A percentile compares a stretch with the other conserved stretches of the same genome.
These are phyloP conservation scores for Zaprionus ornatus DNA, from an alignment of 1,140 invertebrate species.

Conservation along the genomic window DNA sequence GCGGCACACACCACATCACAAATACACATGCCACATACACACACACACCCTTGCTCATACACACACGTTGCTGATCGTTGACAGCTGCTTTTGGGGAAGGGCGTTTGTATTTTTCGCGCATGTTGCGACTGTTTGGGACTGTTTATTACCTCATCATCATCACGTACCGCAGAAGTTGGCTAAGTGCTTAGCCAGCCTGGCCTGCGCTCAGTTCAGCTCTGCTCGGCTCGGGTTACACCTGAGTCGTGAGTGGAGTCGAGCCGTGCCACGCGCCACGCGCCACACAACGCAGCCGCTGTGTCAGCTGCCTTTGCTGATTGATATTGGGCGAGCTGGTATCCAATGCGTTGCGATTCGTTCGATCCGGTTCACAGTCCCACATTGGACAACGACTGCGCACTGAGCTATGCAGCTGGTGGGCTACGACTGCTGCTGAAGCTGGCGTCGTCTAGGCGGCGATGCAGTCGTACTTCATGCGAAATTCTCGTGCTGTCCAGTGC, in stretches of 20 bases:
- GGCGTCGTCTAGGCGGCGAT: constrained; percentile 59
- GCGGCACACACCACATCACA: constrained; percentile 15
- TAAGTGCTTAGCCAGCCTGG: constrained; percentile 13
- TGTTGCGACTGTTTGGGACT: constrained; percentile 51
- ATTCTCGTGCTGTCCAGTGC: constrained; percentile 47
- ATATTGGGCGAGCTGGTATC: constrained; percentile 66
- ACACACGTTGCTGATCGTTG: constrained; percentile 24
- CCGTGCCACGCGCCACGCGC: constrained; percentile 35
- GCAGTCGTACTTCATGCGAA: constrained; percentile 62
- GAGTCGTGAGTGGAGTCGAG: constrained; percentile 22
- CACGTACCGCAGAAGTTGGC: constrained; percentile 68
- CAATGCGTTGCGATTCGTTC: constrained; percentile 10
- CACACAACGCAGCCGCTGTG: constrained; percentile 47
- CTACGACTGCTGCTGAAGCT: constrained; percentile 7
- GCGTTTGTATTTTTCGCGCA: constrained; percentile 11
- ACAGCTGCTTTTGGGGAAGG: constrained; percentile 60
- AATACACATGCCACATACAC: not conserved
- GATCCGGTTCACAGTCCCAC: constrained; percentile 25
- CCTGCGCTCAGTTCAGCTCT: not conserved
- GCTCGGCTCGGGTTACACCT: constrained; percentile 59
- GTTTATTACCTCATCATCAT: constrained; percentile 73
- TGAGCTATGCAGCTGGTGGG: constrained; percentile 37
- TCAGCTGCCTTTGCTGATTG: constrained; percentile 64
- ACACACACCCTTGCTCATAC: not conserved
- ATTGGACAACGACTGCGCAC: constrained; percentile 1